These are phyloP conservation scores for Apostichopus californicus DNA, from an alignment of 35 echinoderm and acorn worm species.

Conservation along the genomic window DNA sequence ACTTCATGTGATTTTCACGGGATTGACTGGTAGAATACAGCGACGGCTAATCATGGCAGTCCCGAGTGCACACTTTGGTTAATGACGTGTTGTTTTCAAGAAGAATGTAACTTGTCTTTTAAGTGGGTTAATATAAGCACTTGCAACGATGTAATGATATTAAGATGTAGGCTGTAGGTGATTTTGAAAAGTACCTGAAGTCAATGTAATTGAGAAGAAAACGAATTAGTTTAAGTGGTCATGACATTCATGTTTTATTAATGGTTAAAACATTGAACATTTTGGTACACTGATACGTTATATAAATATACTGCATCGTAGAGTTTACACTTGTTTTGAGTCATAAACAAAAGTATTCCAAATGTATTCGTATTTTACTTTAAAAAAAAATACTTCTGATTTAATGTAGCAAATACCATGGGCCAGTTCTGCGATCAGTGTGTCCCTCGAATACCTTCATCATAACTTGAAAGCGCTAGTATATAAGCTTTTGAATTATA, in stretches of 20 bases:
- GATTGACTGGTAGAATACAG: too few relatives aligned
- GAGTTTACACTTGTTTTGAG: too few relatives aligned
- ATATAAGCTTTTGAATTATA: too few relatives aligned
- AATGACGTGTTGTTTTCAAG: neutral
- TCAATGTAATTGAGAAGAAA: neutral
- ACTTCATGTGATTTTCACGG: too few relatives aligned
- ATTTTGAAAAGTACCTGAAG: neutral
- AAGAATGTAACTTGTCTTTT: constrained; percentile 22
- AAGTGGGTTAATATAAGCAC: constrained; percentile 40
- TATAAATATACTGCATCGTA: too few relatives aligned
- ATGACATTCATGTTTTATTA: constrained; percentile 5
- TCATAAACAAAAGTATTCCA: too few relatives aligned
- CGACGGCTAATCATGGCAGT: neutral
- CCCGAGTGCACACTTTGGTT: neutral
- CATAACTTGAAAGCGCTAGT: too few relatives aligned
- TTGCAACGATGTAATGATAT: neutral
- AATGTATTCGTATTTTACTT: too few relatives aligned
- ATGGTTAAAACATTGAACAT: neutral
- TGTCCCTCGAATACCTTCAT: too few relatives aligned
- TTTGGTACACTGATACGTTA: neutral
- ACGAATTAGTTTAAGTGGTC: neutral
- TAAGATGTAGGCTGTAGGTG: neutral
- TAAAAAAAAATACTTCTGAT: too few relatives aligned
- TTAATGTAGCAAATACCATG: too few relatives aligned
- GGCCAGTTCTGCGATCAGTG: too few relatives aligned